A percentile compares a stretch with the other conserved stretches of the same genome.
phyloP scores from a whole-genome alignment of 64 coral and sea anemone species.

The Acropora yongei region DNA sequence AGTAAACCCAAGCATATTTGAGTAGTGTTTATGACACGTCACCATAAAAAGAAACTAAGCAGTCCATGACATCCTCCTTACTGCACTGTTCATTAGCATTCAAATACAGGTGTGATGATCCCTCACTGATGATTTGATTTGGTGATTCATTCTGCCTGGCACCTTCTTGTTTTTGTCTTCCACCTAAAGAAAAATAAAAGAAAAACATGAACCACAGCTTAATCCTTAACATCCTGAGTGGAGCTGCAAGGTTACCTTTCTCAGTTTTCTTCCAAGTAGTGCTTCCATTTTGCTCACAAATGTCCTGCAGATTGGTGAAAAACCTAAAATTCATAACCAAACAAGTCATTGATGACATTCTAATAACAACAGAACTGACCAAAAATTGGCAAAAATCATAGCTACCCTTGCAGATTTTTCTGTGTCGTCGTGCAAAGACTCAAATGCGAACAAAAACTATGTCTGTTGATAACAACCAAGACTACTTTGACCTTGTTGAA shows the following conservation, averaged over 20 bases:
- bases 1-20: too few relatives aligned
- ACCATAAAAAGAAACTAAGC: constrained; percentile 30
- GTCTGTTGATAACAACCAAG: too few relatives aligned
- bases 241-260: not conserved
- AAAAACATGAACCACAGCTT: not conserved
- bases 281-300: not conserved
- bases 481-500: too few relatives aligned
- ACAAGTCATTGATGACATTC: too few relatives aligned
- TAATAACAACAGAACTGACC: too few relatives aligned
- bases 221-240: too few relatives aligned
- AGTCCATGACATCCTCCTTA: not conserved
- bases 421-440: too few relatives aligned
- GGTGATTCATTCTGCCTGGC: not conserved
- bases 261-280: not conserved
- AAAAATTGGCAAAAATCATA: too few relatives aligned
- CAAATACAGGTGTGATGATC: not conserved
- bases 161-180: not conserved
- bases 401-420: too few relatives aligned
- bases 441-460: too few relatives aligned
- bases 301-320: not conserved
- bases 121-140: not conserved
- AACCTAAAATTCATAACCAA: not conserved
- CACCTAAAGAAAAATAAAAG: not conserved
- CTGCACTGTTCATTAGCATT: not conserved
- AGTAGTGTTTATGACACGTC: constrained; percentile 1